These are phyloP conservation scores for Melanchra persicariae DNA, from an alignment of 2,888 invertebrate genomes.

Conservation along the genomic window DNA sequence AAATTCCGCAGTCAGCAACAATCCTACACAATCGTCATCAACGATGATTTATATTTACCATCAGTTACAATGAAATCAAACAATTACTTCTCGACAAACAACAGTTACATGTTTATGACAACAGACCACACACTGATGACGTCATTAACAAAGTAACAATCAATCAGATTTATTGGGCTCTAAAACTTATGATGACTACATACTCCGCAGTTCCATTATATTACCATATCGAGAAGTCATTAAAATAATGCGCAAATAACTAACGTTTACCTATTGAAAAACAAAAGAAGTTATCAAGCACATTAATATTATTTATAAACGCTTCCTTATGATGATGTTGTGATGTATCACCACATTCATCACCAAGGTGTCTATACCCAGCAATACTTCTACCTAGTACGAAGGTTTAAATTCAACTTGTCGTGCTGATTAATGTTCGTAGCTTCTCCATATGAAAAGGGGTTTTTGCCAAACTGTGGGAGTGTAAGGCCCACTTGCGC, in stretches of 20 bases:
- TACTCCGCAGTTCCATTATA: slow-evolving; percentile 36
- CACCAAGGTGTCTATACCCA: too few species aligned
- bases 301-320: neutral
- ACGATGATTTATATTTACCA: neutral
- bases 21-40: neutral
- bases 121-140: slow-evolving; percentile 7
- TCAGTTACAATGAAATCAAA: slow-evolving; percentile 4
- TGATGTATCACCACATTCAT: too few species aligned
- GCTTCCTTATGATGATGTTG: too few species aligned
- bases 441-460: neutral
- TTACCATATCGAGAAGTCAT: slow-evolving; percentile 49
- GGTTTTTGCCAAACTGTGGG: neutral
- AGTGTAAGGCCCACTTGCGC: too few species aligned
- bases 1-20: too few species aligned
- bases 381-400: neutral
- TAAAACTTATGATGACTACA: slow-evolving; percentile 51
- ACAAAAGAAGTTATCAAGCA: slow-evolving; percentile 5
- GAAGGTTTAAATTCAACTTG: neutral
- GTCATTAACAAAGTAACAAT: slow-evolving; percentile 1
- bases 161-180: slow-evolving; percentile 33
- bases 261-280: slow-evolving; percentile 7
- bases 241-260: slow-evolving; percentile 40
- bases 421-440: too few species aligned
- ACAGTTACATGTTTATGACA: neutral
- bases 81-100: neutral